phyloP scores from a whole-genome alignment of 2,888 invertebrate genomes.

The Drosophila greeni region DNA sequence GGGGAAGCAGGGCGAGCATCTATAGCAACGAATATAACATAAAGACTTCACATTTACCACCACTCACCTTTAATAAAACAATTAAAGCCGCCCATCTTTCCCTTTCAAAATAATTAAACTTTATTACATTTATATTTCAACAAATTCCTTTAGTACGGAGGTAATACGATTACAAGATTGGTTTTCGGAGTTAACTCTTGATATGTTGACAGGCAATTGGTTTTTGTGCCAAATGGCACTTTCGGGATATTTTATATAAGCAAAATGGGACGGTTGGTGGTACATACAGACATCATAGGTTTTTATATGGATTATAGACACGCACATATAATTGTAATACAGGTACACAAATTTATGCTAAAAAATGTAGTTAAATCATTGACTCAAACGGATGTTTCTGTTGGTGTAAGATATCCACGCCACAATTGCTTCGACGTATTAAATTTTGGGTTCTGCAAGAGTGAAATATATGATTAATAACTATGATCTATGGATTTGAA shows the following conservation, averaged over 20 bases:
- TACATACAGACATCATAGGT: constrained; percentile 46
- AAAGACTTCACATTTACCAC: constrained; percentile 80
- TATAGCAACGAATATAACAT: constrained; percentile 95
- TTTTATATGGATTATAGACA: constrained; percentile 41
- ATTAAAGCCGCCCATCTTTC: not conserved
- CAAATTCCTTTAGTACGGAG: constrained; percentile 50
- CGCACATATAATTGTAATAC: constrained; percentile 26
- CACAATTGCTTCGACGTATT: constrained; percentile 76
- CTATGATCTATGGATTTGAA: not conserved
- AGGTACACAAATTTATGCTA: constrained; percentile 36
- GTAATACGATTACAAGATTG: constrained; percentile 37
- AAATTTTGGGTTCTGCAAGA: constrained; percentile 76
- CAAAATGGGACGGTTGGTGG: constrained; percentile 43
- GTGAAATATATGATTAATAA: constrained; percentile 45
- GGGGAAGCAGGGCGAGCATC: constrained; percentile 93
- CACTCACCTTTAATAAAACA: constrained; percentile 2
- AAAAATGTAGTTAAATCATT: constrained; percentile 58
- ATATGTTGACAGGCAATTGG: constrained; percentile 55
- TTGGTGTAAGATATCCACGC: constrained; percentile 75
- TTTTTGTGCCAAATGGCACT: constrained; percentile 37
- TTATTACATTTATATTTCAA: constrained; percentile 60
- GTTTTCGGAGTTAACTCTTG: constrained; percentile 44
- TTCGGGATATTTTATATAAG: constrained; percentile 13
- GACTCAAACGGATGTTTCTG: constrained; percentile 77
- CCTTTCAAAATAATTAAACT: constrained; percentile 31